Evolutionary conservation across 2,888 invertebrate species (phyloP), one percentile per base, ranked within the genome.

Genomic region (Caenorhabditis sp.): DNA sequence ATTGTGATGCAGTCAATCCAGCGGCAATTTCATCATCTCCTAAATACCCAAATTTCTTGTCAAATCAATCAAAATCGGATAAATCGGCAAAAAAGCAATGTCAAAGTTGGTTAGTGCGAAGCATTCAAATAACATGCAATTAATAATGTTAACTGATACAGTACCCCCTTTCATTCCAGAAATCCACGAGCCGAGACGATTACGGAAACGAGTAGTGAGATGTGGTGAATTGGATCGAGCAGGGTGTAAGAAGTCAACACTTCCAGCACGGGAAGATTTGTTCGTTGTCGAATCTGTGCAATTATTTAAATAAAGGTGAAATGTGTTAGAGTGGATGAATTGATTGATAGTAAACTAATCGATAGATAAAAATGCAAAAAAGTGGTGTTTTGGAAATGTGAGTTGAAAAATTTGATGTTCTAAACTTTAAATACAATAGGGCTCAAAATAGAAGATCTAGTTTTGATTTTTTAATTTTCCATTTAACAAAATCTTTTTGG

Each of bases 1-100:
- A 87, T 67, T 89, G 89, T 50, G 89, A 89, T 54, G 81, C 74
- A 10, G 87, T 87, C 62, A 87, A 67, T 23, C 75, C 68, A 57
- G 70, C 61, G 10, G 52, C 59, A 21, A 72, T 67, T 49, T 82
- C 80, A 21, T 80, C 82, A 25, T 80, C 81, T 70, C 76, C 78
- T 80, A 54, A 8, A 62, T n/a, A 31, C 58, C 17, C 10, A n/a
- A n/a, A 49, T 23, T 36, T 59, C 60, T 26, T 21, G 17, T 14
- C 1, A 23, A 43, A n/a, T 23, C 21, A 5, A 17, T 21, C n/a
- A 17, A 25, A 38, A 56, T 27, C 14, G 43, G 20, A 4, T 31
- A 52, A 59, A 66, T 36, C 23, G 50, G 25, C 31, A 53, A 66
- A 70, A 62, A 49, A 62, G 59, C 36, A 27, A 38, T n/a, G n/a